Conservation (phyloP, 2,113 vertebrate genomes). For the Aix galericulata region DNA sequence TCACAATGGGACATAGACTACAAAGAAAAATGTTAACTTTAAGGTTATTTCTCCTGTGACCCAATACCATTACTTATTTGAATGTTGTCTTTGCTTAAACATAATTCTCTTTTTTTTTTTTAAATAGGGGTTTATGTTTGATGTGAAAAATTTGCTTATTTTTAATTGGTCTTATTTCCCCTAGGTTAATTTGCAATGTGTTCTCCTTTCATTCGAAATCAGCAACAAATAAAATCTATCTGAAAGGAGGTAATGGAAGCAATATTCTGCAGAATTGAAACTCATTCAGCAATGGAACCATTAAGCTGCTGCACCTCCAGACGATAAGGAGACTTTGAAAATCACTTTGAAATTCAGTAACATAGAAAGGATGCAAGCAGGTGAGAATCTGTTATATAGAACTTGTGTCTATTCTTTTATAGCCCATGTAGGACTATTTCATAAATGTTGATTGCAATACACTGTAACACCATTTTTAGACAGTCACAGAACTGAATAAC, state of each 20-base stretch:
- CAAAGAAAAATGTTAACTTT: neutral
- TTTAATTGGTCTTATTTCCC: neutral
- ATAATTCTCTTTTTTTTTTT: neutral
- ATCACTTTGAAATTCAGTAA: neutral
- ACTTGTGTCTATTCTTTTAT: neutral
- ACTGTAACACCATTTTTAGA: neutral
- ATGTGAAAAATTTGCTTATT: accelerated
- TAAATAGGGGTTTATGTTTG: neutral
- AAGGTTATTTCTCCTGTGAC: neutral
- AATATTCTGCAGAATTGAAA: neutral
- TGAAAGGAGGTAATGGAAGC: neutral
- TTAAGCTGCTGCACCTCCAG: neutral
- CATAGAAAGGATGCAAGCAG: neutral
- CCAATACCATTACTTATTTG: neutral
- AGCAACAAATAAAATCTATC: neutral
- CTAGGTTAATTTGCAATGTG: neutral
- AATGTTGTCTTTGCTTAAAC: neutral
- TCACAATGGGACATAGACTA: neutral
- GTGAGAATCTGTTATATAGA: neutral
- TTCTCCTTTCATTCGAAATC: neutral
- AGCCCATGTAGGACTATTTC: neutral
- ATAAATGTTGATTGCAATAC: neutral
- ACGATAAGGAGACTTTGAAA: neutral
- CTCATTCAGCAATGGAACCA: neutral
- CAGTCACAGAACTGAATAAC: neutral